Percentiles rank a stretch among this genome's conserved stretches.
Evolutionary conservation across 2,113 vertebrate genomes (phyloP).

Genomic region (Sula dactylatra): DNA sequence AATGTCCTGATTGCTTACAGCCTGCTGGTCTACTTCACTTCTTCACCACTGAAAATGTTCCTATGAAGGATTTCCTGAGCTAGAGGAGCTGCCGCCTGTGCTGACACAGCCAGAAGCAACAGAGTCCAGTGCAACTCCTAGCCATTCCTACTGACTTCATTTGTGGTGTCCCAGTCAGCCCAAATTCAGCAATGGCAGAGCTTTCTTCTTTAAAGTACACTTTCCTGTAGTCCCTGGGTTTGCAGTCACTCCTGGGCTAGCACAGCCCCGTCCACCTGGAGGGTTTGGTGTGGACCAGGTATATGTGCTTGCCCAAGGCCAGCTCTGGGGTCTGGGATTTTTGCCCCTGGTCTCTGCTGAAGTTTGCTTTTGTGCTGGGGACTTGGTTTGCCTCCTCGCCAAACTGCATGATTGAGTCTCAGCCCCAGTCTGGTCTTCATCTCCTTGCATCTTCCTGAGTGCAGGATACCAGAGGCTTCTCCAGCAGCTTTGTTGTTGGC

Average conservation of each 20-base stretch:
- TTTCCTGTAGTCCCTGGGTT: background rate
- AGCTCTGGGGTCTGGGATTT: background rate
- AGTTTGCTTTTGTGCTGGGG: background rate
- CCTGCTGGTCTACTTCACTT: background rate
- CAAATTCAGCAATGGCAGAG: background rate
- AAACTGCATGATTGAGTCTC: background rate
- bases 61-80: background rate
- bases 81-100: background rate
- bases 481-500: background rate
- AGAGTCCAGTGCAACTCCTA: no score
- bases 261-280: rapidly evolving
- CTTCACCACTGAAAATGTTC: background rate
- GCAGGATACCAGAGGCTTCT: background rate
- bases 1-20: background rate
- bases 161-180: background rate
- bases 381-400: background rate
- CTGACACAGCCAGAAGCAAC: background rate
- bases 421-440: background rate
- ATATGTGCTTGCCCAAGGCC: background rate
- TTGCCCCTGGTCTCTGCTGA: background rate
- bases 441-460: background rate
- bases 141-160: background rate
- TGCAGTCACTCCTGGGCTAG: background rate
- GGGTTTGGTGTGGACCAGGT: background rate
- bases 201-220: background rate